Percentiles rank a stretch among this genome's conserved stretches.
These are phyloP conservation scores for Epizoanthus illoricatus DNA, from an alignment of 92 coral and sea anemone species.

Conservation along the genomic window DNA sequence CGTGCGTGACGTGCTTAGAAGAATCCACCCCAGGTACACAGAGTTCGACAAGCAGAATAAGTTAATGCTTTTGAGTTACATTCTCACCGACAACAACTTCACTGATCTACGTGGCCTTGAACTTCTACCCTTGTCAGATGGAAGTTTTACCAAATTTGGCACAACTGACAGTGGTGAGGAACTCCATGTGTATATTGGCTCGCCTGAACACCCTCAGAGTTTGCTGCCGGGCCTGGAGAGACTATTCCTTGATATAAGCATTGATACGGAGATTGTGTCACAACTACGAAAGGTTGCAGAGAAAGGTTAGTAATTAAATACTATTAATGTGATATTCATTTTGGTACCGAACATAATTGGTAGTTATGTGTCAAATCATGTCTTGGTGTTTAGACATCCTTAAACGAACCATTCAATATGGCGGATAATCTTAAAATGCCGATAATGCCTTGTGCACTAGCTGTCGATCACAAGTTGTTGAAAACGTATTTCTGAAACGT, in stretches of 20 bases:
- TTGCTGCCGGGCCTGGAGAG: slow-evolving; percentile 69
- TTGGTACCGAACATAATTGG: not conserved
- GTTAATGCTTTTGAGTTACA: slow-evolving; percentile 61
- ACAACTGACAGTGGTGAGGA: slow-evolving; percentile 7
- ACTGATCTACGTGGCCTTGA: slow-evolving; percentile 58
- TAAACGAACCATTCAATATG: too few species aligned
- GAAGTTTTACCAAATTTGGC: slow-evolving; percentile 48
- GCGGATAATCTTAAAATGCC: too few species aligned
- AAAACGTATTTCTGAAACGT: too few species aligned
- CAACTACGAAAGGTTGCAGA: slow-evolving; percentile 45
- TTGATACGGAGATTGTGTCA: slow-evolving; percentile 34
- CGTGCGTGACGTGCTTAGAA: slow-evolving; percentile 54
- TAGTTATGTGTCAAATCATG: too few species aligned
- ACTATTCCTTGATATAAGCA: slow-evolving; percentile 54
- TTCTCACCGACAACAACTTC: slow-evolving; percentile 56
- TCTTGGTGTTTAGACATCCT: too few species aligned
- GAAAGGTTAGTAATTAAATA: slow-evolving; percentile 26
- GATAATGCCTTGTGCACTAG: too few species aligned
- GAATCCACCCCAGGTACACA: slow-evolving; percentile 17
- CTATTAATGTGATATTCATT: not conserved
- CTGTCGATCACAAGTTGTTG: too few species aligned
- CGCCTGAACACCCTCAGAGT: slow-evolving; percentile 58
- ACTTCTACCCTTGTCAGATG: slow-evolving; percentile 69
- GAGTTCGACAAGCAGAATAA: slow-evolving; percentile 36
- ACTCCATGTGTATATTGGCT: slow-evolving; percentile 52